Conservation (phyloP, 53 echinoderm and acorn worm genomes). For the Glandiceps talaboti region DNA sequence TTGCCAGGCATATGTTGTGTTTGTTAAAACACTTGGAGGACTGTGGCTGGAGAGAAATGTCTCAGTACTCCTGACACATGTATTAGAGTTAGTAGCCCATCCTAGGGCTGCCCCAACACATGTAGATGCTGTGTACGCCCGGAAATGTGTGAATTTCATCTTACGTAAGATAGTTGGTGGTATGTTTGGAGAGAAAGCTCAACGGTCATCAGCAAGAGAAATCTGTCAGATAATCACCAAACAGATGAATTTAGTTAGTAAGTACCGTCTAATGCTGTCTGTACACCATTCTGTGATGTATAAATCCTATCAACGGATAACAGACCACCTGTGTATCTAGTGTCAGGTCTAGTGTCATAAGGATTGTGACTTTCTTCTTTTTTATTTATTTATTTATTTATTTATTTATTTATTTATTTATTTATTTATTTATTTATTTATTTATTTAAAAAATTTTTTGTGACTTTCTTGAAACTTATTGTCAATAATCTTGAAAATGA, state of each 20-base stretch:
- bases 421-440: too few relatives aligned
- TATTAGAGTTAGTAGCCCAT: conserved; percentile 74
- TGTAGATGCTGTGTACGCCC: conserved; percentile 87
- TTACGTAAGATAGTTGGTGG: conserved; percentile 69
- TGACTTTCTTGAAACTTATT: too few relatives aligned
- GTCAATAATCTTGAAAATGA: too few relatives aligned
- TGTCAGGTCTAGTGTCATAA: too few relatives aligned
- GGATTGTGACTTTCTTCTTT: too few relatives aligned
- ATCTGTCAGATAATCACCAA: conserved; percentile 74
- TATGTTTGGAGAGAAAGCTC: conserved; percentile 95
- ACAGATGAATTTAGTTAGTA: conserved; percentile 80
- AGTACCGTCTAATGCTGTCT: too few relatives aligned
- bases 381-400: too few relatives aligned
- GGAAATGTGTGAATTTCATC: conserved; percentile 89
- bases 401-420: too few relatives aligned
- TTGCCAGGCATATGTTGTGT: conserved; percentile 60
- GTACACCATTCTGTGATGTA: too few relatives aligned
- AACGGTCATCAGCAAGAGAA: conserved; percentile 84
- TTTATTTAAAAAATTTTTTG: too few relatives aligned
- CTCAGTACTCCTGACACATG: conserved; percentile 56
- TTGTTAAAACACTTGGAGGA: conserved; percentile 78
- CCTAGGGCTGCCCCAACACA: conserved; percentile 91
- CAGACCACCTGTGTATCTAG: too few relatives aligned
- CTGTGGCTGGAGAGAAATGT: conserved; percentile 94
- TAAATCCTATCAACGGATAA: too few relatives aligned